Percentiles rank a stretch among this genome's conserved stretches.
Evolutionary conservation across 2,888 invertebrate species (phyloP).

Genomic region (Aethes cnicana): DNA sequence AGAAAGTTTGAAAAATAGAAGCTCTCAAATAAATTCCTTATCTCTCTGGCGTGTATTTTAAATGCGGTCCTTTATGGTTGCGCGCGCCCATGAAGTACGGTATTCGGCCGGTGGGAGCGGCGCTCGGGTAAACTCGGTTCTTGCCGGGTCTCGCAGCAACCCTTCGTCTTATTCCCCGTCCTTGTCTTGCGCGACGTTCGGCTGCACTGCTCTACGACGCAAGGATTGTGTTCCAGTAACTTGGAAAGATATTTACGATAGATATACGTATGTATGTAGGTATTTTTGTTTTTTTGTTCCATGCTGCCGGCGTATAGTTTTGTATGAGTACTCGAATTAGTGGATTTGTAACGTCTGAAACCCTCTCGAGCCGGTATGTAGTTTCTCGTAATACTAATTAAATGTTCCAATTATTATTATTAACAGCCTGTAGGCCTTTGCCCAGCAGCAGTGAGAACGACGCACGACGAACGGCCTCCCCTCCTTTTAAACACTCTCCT

Average conservation of each 20-base stretch:
- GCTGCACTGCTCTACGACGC: slow-evolving; percentile 70
- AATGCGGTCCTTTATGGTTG: slow-evolving; percentile 77
- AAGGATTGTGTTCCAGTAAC: slow-evolving; percentile 45
- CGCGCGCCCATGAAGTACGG: slow-evolving; percentile 67
- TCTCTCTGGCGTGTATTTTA: slow-evolving; percentile 80
- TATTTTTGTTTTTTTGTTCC: slow-evolving; percentile 19
- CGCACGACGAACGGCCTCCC: no score
- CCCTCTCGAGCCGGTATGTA: no score
- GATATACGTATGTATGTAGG: no score
- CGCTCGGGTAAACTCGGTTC: slow-evolving; percentile 61
- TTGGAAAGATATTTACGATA: slow-evolving; percentile 32
- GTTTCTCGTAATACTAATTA: no score
- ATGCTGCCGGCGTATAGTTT: slow-evolving; percentile 6
- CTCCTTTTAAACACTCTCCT: no score
- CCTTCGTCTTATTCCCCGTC: slow-evolving; percentile 83
- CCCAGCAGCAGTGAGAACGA: no score
- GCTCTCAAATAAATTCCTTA: slow-evolving; percentile 75
- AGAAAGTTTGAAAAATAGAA: slow-evolving; percentile 36
- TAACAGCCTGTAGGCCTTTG: no score
- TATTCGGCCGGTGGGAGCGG: slow-evolving; percentile 50
- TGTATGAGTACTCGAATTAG: no score
- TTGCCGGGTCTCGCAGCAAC: slow-evolving; percentile 79
- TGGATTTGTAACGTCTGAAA: no score
- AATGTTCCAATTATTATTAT: no score
- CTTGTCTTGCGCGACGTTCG: slow-evolving; percentile 81